phyloP scores from a whole-genome alignment of 2,797 vertebrate species.

The Cirrhinus molitorella region DNA sequence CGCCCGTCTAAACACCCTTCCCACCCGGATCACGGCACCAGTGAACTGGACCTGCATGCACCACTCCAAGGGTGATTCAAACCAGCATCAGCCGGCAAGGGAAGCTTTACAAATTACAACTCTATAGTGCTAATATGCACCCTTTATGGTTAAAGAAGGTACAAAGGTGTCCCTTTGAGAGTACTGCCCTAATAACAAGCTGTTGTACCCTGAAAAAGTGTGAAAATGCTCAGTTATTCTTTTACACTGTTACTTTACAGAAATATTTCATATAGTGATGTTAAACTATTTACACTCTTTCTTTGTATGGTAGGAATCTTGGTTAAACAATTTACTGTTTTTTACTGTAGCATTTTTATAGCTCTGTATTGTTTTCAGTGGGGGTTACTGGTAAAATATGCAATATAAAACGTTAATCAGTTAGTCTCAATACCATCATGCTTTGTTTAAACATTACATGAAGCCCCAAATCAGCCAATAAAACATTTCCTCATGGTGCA shows the following conservation, averaged over 20 bases:
- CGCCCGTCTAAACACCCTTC: too few species aligned
- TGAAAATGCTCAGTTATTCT: neutral
- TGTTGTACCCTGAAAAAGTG: neutral
- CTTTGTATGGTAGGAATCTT: neutral
- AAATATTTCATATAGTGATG: neutral
- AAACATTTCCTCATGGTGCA: conserved; percentile 12
- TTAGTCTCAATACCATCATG: neutral
- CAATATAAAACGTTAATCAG: neutral
- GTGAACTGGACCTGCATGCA: neutral
- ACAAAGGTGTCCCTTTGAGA: neutral
- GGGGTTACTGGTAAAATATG: neutral
- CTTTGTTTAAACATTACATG: neutral
- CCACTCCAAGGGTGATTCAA: neutral
- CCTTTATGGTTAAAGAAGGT: neutral
- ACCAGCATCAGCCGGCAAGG: neutral
- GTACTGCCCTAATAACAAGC: neutral
- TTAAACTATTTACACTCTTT: neutral
- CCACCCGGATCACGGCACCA: neutral
- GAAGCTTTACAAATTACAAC: neutral
- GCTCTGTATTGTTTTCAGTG: neutral
- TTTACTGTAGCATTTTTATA: too few species aligned
- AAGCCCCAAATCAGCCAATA: conserved; percentile 23
- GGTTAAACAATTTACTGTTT: neutral
- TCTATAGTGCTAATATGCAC: neutral
- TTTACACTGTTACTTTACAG: neutral